These are phyloP conservation scores for Agriopis aurantiaria DNA, from an alignment of 2,888 invertebrate species.

Conservation along the genomic window DNA sequence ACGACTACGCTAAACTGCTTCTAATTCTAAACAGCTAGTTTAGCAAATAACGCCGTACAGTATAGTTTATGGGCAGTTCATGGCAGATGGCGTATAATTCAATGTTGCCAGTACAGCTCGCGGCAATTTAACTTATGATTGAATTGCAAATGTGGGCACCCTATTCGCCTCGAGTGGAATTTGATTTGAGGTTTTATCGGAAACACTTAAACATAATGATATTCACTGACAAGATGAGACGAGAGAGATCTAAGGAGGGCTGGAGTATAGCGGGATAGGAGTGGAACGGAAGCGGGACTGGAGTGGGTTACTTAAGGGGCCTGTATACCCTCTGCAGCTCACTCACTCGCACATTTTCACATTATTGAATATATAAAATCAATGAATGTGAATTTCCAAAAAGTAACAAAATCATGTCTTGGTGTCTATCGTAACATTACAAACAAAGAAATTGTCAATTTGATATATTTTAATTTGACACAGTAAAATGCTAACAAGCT, in stretches of 20 bases:
- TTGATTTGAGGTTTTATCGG: conserved; percentile 29
- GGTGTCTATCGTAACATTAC: too few species aligned
- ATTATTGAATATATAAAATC: too few species aligned
- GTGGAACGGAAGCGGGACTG: background rate
- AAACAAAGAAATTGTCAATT: too few species aligned
- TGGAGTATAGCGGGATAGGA: too few species aligned
- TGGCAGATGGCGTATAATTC: conserved; percentile 72
- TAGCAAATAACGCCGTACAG: conserved; percentile 59
- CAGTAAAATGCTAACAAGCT: too few species aligned
- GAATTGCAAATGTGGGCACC: conserved; percentile 69
- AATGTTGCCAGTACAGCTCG: conserved; percentile 64
- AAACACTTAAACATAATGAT: conserved; percentile 8
- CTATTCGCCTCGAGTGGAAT: conserved; percentile 40
- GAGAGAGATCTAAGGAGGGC: too few species aligned
- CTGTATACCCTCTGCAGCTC: too few species aligned
- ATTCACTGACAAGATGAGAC: background rate
- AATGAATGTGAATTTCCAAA: too few species aligned
- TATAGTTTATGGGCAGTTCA: conserved; percentile 72
- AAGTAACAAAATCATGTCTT: too few species aligned
- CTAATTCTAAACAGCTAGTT: conserved; percentile 39
- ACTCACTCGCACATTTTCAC: too few species aligned
- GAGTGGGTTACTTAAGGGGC: too few species aligned
- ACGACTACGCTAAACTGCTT: conserved; percentile 1
- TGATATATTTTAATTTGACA: too few species aligned
- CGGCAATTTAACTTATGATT: conserved; percentile 69